Base-by-base conservation (phyloP, 2,888 invertebrate species). In the Oscheius sp. region DNA sequence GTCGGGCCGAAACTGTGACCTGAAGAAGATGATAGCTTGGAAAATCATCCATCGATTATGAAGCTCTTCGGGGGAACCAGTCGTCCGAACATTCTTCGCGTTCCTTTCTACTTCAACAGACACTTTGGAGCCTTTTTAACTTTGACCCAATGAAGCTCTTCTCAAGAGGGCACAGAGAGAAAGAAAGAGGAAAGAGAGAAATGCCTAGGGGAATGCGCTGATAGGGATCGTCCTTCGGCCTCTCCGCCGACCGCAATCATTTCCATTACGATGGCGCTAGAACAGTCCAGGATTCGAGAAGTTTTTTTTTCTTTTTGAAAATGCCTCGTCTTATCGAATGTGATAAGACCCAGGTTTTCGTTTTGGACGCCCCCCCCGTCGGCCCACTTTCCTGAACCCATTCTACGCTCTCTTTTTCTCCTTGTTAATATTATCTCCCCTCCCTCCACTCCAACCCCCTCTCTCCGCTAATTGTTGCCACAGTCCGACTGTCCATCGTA, bases 161-260 rank as follows among this genome's bases (percentile, higher is more conserved):
- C 48, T 5, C 20, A 48, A 20, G 46, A 48, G 20, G 12, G 23
- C 8, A 20, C 17, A 20, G 48, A 46, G 46, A 15, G 53, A 20
- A 33, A 23, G 10, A 58, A 5, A n/a, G 46, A 46, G 1, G 20
- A 27, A 48, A 25, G 20, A 48, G 25, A n/a, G 48, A 17, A 27
- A 61, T 42, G 25, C 42, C 23, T 58, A 39, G 58, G 58, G 39
- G 23, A 42, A 58, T 42, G 27, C 39, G 50, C 42, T 61, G 61
- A 61, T 61, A 61, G 61, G 23, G 61, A 61, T 61, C 61, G 61
- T 42, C 61, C 61, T 61, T 61, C 61, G 61, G 8, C 29, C 55
- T 42, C 42, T 37, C 20, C 25, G 45, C 61, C 12, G 45, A 15
- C 61, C 61, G 61, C 61, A 61, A 61, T 61, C 61, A 61, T 42